These are phyloP conservation scores for Scelioninae gen. 1 DNA, from an alignment of 2,888 invertebrate genomes.

Conservation along the genomic window DNA sequence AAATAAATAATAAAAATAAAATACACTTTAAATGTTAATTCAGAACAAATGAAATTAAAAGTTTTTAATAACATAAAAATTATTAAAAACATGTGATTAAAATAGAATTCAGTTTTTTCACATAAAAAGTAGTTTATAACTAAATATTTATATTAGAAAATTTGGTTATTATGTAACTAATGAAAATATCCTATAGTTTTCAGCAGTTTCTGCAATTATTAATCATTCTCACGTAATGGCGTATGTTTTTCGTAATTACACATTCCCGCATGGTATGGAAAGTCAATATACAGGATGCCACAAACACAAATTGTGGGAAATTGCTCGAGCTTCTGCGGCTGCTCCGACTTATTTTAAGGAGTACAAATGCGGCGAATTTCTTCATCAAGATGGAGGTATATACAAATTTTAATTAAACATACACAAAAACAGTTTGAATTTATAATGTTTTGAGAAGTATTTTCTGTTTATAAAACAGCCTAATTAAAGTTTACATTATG, in stretches of 20 bases:
- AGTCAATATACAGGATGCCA: slow-evolving; percentile 90
- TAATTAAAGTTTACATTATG: no score
- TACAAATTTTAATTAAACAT: not conserved
- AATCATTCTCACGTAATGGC: slow-evolving; percentile 90
- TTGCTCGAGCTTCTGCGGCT: slow-evolving; percentile 94
- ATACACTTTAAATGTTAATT: no score
- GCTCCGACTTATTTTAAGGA: slow-evolving; percentile 97
- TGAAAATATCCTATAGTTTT: slow-evolving; percentile 85
- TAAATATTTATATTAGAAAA: not conserved
- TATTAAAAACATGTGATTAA: no score
- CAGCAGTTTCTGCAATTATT: slow-evolving; percentile 91
- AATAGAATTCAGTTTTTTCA: no score
- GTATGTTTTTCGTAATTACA: slow-evolving; percentile 94
- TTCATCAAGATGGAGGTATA: slow-evolving; percentile 88
- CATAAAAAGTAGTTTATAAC: no score
- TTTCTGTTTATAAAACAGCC: no score
- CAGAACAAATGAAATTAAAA: no score
- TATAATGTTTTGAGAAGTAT: no score
- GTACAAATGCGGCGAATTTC: slow-evolving; percentile 88
- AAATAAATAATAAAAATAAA: no score
- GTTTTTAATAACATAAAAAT: no score
- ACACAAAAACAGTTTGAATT: no score
- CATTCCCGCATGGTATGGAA: slow-evolving; percentile 88
- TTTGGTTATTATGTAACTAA: not conserved
- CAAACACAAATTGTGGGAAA: slow-evolving; percentile 91